phyloP scores from a whole-genome alignment of 53 echinoderm and acorn worm species.

The Holothuria leucospilota region DNA sequence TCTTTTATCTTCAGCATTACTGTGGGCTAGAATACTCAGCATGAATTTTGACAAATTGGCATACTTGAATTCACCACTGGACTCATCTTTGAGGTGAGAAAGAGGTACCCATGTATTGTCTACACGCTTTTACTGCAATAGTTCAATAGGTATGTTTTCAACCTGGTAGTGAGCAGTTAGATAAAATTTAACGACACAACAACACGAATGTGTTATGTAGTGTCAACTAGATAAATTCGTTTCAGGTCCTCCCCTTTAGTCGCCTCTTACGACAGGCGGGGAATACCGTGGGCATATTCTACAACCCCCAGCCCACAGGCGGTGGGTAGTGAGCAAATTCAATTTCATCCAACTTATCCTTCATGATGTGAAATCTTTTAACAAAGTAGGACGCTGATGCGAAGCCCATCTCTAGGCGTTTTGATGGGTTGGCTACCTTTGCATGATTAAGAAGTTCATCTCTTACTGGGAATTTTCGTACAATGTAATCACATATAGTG shows the following conservation, averaged over 20 bases:
- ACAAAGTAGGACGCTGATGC: slow-evolving; percentile 65
- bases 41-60: slow-evolving; percentile 49
- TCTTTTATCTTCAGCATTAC: slow-evolving; percentile 71
- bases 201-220: no score
- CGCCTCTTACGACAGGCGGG: no score
- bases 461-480: slow-evolving; percentile 62
- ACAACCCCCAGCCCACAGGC: no score
- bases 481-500: slow-evolving; percentile 66
- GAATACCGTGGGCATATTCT: no score
- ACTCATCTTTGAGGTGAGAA: slow-evolving; percentile 51
- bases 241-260: no score
- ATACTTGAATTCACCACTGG: slow-evolving; percentile 57
- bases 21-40: slow-evolving; percentile 61
- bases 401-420: slow-evolving; percentile 49
- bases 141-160: slow-evolving; percentile 27
- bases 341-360: slow-evolving; percentile 61
- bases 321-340: slow-evolving; percentile 65
- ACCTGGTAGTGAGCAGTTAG: slow-evolving; percentile 60
- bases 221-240: no score
- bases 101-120: slow-evolving; percentile 68
- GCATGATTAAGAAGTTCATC: slow-evolving; percentile 70
- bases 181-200: no score
- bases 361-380: slow-evolving; percentile 58
- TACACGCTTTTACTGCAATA: slow-evolving; percentile 51
- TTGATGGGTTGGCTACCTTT: slow-evolving; percentile 53